These are phyloP conservation scores for Eupithecia pulchellata DNA, from an alignment of 2,888 invertebrate species.

Conservation along the genomic window DNA sequence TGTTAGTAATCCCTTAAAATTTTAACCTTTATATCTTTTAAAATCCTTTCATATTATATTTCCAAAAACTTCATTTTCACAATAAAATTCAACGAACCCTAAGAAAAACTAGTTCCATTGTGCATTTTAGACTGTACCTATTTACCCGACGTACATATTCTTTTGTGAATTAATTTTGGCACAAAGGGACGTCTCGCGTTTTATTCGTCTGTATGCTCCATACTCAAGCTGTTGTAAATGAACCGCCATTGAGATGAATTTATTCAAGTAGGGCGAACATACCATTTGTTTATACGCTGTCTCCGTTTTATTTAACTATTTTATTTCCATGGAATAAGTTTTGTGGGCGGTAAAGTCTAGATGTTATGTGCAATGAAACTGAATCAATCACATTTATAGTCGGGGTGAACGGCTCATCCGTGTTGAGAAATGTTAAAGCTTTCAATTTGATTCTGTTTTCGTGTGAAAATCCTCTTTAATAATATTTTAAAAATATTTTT, in stretches of 20 bases:
- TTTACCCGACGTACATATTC: slow-evolving; percentile 9
- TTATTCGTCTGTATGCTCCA: slow-evolving; percentile 34
- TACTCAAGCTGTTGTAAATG: slow-evolving; percentile 39
- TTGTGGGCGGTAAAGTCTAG: slow-evolving; percentile 33
- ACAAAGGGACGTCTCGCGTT: slow-evolving; percentile 22
- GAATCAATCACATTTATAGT: slow-evolving; percentile 21
- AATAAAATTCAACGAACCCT: not conserved
- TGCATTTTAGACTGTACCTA: slow-evolving; percentile 13
- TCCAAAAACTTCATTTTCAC: not conserved
- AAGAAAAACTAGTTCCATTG: not conserved
- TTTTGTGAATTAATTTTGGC: slow-evolving; percentile 9
- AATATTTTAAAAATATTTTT: no score
- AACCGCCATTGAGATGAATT: slow-evolving; percentile 41
- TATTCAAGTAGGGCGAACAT: slow-evolving; percentile 39
- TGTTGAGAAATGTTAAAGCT: not conserved
- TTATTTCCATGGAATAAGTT: slow-evolving; percentile 29
- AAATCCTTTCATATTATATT: not conserved
- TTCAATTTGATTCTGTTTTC: not conserved
- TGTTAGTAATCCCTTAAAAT: not conserved
- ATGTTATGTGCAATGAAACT: slow-evolving; percentile 29
- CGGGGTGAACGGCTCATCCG: not conserved
- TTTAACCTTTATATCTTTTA: not conserved
- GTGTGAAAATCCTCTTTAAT: not conserved
- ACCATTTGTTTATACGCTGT: slow-evolving; percentile 39
- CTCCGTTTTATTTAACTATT: slow-evolving; percentile 38